Evolutionary conservation across 2,888 invertebrate genomes (phyloP).

Genomic region (Dicroscelio sp.): DNA sequence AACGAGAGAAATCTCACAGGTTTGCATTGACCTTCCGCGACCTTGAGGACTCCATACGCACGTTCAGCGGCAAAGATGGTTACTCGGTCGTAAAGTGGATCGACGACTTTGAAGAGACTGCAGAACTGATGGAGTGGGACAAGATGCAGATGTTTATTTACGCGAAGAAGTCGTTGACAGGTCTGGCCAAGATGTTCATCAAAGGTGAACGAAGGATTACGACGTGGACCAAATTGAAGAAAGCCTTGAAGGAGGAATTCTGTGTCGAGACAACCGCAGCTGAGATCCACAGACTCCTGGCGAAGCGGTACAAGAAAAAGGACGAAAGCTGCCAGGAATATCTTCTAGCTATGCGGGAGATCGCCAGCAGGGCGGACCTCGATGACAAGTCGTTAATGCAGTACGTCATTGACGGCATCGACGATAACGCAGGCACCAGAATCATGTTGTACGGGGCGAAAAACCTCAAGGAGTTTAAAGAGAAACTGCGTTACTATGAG

Average conservation of each 20-base stretch:
- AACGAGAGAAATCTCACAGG: background rate
- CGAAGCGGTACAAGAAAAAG: conserved; percentile 24
- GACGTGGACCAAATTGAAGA: conserved; percentile 36
- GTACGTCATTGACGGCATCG: conserved; percentile 55
- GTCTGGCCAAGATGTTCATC: conserved; percentile 45
- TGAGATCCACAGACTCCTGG: conserved; percentile 58
- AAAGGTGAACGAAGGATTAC: conserved; percentile 40
- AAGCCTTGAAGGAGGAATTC: background rate
- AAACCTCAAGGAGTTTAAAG: conserved; percentile 48
- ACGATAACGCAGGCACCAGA: conserved; percentile 7
- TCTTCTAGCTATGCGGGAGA: conserved; percentile 68
- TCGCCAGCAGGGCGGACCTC: conserved; percentile 38
- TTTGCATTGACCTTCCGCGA: conserved; percentile 49
- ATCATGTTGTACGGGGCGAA: conserved; percentile 52
- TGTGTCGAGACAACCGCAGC: no score
- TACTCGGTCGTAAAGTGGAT: conserved; percentile 39
- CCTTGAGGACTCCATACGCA: conserved; percentile 27
- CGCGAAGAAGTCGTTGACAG: conserved; percentile 36
- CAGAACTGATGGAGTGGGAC: conserved; percentile 39
- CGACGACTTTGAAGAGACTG: conserved; percentile 42
- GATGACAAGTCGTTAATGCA: conserved; percentile 58
- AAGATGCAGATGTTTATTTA: conserved; percentile 37
- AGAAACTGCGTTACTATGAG: background rate
- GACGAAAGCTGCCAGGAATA: conserved; percentile 59
- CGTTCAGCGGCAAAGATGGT: conserved; percentile 38